Evolutionary conservation across 1,140 invertebrate genomes (phyloP).

Genomic region (Leptinotarsa lineolata): DNA sequence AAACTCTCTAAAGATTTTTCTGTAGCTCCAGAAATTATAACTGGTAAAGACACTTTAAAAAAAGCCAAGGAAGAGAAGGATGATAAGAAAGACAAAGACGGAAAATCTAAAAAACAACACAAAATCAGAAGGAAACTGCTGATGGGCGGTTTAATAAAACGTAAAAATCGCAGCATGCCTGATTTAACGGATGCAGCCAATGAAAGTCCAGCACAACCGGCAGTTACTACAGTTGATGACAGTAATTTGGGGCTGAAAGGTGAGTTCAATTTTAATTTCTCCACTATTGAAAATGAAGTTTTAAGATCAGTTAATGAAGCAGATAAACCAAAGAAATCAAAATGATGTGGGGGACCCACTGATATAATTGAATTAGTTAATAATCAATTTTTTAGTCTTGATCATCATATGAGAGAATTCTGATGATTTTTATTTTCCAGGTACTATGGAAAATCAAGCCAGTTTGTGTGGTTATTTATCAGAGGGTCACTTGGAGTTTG

Average conservation of each 20-base stretch:
- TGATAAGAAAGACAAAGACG: slow-evolving; percentile 66
- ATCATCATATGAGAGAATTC: too few relatives aligned
- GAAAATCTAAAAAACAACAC: slow-evolving; percentile 86
- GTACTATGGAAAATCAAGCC: slow-evolving; percentile 58
- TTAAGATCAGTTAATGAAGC: too few relatives aligned
- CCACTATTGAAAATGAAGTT: too few relatives aligned
- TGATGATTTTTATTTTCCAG: slow-evolving; percentile 7
- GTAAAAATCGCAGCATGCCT: slow-evolving; percentile 90
- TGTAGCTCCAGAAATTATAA: slow-evolving; percentile 62
- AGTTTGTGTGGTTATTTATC: slow-evolving; percentile 81
- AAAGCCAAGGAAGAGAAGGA: slow-evolving; percentile 63
- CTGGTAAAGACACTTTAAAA: slow-evolving; percentile 60
- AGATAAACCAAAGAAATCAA: too few relatives aligned
- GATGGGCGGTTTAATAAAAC: slow-evolving; percentile 85
- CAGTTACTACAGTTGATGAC: slow-evolving; percentile 72
- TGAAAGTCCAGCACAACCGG: slow-evolving; percentile 55
- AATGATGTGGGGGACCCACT: too few relatives aligned
- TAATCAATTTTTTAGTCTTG: slow-evolving; percentile 35
- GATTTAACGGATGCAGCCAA: slow-evolving; percentile 75
- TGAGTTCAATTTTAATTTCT: too few relatives aligned
- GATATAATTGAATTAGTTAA: slow-evolving; percentile 34
- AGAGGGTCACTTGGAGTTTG: slow-evolving; percentile 82
- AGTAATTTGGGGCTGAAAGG: slow-evolving; percentile 70
- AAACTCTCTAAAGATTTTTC: slow-evolving; percentile 72
- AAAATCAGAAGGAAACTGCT: slow-evolving; percentile 85